These are phyloP conservation scores for Amphibalanus amphitrite DNA, from an alignment of 1,140 invertebrate species.

Conservation along the genomic window DNA sequence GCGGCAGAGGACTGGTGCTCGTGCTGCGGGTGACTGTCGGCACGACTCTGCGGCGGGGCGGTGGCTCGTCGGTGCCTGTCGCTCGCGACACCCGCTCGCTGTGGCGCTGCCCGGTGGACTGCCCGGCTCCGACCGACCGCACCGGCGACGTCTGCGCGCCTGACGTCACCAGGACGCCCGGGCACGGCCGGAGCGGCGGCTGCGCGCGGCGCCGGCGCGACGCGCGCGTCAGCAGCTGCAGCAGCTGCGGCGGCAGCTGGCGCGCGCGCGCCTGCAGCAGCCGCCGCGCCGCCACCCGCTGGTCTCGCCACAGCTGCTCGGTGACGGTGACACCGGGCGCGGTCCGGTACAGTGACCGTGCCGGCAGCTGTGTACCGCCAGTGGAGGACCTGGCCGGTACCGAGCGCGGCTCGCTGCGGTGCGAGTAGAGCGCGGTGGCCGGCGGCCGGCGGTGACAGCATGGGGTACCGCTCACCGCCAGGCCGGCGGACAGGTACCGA, in stretches of 20 bases:
- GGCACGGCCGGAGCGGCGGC: neutral
- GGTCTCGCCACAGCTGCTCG: neutral
- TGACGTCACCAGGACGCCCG: neutral
- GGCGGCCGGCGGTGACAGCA: neutral
- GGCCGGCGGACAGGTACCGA: neutral
- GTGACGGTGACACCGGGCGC: no score
- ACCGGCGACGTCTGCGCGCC: neutral
- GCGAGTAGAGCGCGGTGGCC: neutral
- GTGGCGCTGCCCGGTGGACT: neutral
- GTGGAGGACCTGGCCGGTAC: neutral
- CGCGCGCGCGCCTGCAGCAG: neutral
- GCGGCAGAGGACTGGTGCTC: neutral
- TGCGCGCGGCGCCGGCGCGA: neutral
- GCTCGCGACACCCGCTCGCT: neutral
- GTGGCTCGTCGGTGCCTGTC: neutral
- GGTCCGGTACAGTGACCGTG: neutral
- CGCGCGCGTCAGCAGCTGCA: neutral
- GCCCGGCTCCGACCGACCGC: no score
- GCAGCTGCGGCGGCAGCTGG: neutral
- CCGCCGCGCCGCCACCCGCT: neutral
- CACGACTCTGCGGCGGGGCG: neutral
- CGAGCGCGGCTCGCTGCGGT: neutral
- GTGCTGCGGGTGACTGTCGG: neutral
- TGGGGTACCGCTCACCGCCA: neutral
- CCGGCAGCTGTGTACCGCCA: no score